These are phyloP conservation scores for Pachydiplax longipennis DNA, from an alignment of 2,888 invertebrate species.

Conservation along the genomic window DNA sequence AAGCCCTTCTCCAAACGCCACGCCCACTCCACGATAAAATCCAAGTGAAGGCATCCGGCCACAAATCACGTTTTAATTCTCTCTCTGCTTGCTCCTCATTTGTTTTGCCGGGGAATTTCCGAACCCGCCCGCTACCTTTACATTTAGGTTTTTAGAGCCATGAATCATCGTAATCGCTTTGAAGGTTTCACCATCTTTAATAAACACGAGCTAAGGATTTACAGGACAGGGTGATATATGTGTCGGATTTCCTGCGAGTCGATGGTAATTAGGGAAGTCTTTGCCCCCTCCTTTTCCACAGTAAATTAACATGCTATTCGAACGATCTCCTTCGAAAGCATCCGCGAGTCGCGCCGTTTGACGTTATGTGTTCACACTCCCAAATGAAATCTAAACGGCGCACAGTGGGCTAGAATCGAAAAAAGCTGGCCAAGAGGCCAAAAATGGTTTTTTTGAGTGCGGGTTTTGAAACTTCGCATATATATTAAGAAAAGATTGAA, in stretches of 20 bases:
- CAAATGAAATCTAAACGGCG: background rate
- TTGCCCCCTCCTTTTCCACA: background rate
- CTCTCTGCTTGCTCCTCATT: constrained; percentile 4
- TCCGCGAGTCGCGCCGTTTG: background rate
- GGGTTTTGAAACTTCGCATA: too few relatives aligned
- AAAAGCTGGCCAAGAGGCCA: too few relatives aligned
- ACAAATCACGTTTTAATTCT: constrained; percentile 35
- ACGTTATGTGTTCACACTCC: background rate
- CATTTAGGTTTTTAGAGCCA: background rate
- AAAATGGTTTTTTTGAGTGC: too few relatives aligned
- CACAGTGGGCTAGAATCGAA: too few relatives aligned
- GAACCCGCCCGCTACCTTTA: background rate
- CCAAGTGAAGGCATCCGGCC: constrained; percentile 29
- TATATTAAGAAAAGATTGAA: too few relatives aligned
- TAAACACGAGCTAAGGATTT: background rate
- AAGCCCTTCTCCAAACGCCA: background rate
- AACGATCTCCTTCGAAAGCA: background rate
- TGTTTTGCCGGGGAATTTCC: background rate
- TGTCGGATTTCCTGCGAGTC: background rate
- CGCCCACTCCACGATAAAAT: constrained; percentile 21
- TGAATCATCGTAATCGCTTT: background rate
- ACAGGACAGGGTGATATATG: constrained; percentile 1
- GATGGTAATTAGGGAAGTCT: background rate
- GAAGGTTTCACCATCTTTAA: constrained; percentile 1
- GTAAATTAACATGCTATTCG: background rate